A percentile compares a stretch with the other conserved stretches of the same genome.
These are phyloP conservation scores for Betta splendens DNA, from an alignment of 2,797 vertebrate species.

Conservation along the genomic window DNA sequence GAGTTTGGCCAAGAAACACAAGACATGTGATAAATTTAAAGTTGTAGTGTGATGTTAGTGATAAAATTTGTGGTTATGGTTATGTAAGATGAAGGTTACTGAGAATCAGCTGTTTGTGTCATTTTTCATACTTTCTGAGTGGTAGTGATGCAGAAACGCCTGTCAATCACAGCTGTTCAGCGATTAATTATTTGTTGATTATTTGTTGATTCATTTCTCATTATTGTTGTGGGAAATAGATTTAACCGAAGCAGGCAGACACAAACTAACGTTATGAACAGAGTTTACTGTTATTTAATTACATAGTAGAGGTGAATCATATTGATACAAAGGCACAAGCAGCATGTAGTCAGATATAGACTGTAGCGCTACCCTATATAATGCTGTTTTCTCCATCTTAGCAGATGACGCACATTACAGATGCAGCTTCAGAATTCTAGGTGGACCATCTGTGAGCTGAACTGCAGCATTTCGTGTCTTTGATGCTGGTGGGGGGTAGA, in stretches of 20 bases:
- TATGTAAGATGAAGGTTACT: no score
- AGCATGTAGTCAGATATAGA: conserved; percentile 9
- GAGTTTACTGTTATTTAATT: neutral
- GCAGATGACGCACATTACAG: conserved; percentile 53
- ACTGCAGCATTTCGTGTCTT: conserved; percentile 45
- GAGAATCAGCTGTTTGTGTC: no score
- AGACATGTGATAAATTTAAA: no score
- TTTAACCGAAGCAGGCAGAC: neutral
- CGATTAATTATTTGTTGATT: no score
- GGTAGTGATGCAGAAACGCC: no score
- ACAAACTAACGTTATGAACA: neutral
- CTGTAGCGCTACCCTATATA: neutral
- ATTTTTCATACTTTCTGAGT: no score
- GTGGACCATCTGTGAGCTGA: conserved; percentile 55
- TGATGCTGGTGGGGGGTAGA: conserved; percentile 47
- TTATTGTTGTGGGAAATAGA: no score
- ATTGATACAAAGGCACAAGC: conserved; percentile 2
- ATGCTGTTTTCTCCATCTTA: conserved; percentile 14
- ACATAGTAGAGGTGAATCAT: neutral
- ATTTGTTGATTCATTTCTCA: no score
- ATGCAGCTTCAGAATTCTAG: conserved; percentile 40
- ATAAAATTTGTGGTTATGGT: no score
- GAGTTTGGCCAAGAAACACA: no score
- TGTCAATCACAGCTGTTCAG: no score
- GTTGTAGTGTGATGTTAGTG: no score